These are phyloP conservation scores for Sorex araneus DNA, from an alignment of 2,113 vertebrate genomes.

Conservation along the genomic window DNA sequence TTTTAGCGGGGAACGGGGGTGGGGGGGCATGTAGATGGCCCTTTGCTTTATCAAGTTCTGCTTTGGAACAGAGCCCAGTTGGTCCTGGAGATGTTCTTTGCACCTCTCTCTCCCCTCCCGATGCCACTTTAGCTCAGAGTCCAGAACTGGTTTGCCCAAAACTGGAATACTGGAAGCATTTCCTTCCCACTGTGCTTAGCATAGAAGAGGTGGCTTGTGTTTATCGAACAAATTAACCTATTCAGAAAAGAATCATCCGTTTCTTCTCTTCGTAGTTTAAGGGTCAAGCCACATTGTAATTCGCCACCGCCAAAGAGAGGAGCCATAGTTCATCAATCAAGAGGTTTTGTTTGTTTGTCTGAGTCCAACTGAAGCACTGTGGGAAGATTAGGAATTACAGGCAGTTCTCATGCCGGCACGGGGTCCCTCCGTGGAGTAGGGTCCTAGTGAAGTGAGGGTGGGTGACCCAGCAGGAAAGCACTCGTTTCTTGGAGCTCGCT, in stretches of 20 bases:
- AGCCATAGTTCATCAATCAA: neutral
- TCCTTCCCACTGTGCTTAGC: neutral
- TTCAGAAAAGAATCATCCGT: neutral
- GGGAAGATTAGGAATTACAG: neutral
- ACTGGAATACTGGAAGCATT: neutral
- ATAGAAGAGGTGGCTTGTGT: neutral
- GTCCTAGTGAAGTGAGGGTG: neutral
- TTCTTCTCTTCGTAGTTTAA: slow-evolving; percentile 25
- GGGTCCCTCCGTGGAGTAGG: neutral
- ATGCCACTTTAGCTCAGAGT: neutral
- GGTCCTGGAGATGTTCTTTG: slow-evolving; percentile 1
- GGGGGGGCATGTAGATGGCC: neutral
- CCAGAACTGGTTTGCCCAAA: neutral
- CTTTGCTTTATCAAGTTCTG: neutral
- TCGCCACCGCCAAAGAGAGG: neutral
- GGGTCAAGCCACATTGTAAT: neutral
- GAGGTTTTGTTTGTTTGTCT: slow-evolving; percentile 7
- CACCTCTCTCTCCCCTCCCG: slow-evolving; percentile 1
- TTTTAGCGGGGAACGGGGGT: too few relatives aligned
- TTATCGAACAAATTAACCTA: neutral
- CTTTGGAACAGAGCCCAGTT: neutral
- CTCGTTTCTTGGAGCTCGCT: too few relatives aligned
- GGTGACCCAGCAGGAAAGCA: too few relatives aligned
- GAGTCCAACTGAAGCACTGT: neutral
- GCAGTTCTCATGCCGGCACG: neutral